These are phyloP conservation scores for Procambarus virginalis DNA, from an alignment of 1,140 invertebrate genomes.

Conservation along the genomic window DNA sequence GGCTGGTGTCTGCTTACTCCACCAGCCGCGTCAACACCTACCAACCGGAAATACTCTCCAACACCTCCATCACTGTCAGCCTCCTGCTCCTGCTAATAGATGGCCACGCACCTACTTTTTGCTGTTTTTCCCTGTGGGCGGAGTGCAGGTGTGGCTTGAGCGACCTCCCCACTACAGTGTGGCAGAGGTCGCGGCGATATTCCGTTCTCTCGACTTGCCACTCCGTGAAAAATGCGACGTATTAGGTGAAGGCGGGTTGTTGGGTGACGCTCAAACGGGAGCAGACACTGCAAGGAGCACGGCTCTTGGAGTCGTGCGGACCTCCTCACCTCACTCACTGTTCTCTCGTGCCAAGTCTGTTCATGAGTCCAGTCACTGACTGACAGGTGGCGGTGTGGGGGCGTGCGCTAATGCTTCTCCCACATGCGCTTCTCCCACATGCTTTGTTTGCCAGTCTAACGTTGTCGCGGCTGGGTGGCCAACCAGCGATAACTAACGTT, in stretches of 20 bases:
- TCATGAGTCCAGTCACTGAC: background rate
- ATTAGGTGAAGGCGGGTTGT: background rate
- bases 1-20: background rate
- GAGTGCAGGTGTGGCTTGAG: background rate
- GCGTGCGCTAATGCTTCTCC: background rate
- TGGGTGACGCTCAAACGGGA: background rate
- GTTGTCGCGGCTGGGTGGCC: too few species aligned
- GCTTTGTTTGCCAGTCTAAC: too few species aligned
- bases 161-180: background rate
- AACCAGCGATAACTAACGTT: too few species aligned
- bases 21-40: background rate
- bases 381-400: background rate
- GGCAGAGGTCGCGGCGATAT: too few species aligned
- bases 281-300: too few species aligned
- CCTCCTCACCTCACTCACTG: background rate
- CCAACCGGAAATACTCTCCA: constrained; percentile 6
- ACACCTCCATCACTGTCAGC: background rate
- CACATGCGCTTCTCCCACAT: too few species aligned
- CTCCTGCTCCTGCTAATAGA: background rate
- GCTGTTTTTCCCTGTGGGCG: background rate
- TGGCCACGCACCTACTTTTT: background rate
- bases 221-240: too few species aligned
- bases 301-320: background rate
- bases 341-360: background rate
- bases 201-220: too few species aligned